Conservation (phyloP, 2,113 vertebrate species). For the Dolichotis patagonum region DNA sequence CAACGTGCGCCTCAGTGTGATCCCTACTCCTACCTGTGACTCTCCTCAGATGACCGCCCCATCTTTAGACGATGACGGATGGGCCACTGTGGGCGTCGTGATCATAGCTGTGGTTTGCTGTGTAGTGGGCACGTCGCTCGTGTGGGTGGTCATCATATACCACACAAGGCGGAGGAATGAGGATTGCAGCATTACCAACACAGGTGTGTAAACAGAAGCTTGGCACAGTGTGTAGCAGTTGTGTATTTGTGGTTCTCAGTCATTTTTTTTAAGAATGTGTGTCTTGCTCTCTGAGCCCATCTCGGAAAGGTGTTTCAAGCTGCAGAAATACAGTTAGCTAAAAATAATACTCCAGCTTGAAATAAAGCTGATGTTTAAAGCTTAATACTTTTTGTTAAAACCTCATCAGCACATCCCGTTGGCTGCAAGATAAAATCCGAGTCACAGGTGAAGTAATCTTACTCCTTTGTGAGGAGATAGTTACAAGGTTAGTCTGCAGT, state of each 20-base stretch:
- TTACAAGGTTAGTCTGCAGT: fast-evolving
- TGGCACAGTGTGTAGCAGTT: neutral
- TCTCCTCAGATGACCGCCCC: slow-evolving; percentile 88
- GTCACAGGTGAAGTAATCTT: neutral
- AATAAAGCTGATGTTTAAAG: slow-evolving; percentile 50
- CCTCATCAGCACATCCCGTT: neutral
- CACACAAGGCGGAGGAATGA: slow-evolving; percentile 96
- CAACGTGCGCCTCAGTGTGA: slow-evolving; percentile 91
- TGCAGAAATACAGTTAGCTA: slow-evolving; percentile 40
- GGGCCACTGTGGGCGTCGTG: slow-evolving; percentile 97
- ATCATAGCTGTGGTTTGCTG: slow-evolving; percentile 99
- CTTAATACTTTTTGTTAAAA: slow-evolving; percentile 12
- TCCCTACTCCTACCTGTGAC: slow-evolving; percentile 96
- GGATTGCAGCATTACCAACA: slow-evolving; percentile 98
- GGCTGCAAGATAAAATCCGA: neutral
- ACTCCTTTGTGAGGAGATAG: neutral
- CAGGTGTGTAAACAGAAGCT: slow-evolving; percentile 89
- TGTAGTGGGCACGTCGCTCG: slow-evolving; percentile 97
- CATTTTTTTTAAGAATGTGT: slow-evolving; percentile 50
- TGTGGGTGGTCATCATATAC: slow-evolving; percentile 99
- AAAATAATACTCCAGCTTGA: slow-evolving; percentile 58
- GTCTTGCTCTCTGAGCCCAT: slow-evolving; percentile 8
- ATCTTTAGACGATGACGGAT: slow-evolving; percentile 91
- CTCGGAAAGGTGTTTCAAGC: slow-evolving; percentile 54
- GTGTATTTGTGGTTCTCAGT: slow-evolving; percentile 38